Evolutionary conservation across 2,113 vertebrate species (phyloP).

Genomic region (Nycticebus coucang): DNA sequence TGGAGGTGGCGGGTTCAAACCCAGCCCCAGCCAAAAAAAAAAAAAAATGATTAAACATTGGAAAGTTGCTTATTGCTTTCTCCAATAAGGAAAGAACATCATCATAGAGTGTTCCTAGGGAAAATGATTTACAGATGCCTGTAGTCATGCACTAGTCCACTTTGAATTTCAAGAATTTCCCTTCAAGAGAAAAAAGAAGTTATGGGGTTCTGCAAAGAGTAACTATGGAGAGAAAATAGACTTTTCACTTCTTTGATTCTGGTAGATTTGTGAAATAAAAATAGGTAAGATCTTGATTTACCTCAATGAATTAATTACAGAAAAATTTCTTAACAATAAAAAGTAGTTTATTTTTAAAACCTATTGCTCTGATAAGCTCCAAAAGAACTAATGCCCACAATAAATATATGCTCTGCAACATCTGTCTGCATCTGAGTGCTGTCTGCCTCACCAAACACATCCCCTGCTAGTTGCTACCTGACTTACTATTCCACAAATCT

Average conservation of each 20-base stretch:
- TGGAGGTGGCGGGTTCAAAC: background rate
- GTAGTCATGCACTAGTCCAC: background rate
- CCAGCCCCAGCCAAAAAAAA: no score
- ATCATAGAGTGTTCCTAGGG: background rate
- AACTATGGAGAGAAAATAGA: background rate
- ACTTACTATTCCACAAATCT: background rate
- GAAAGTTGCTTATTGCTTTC: background rate
- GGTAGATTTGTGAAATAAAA: constrained; percentile 18
- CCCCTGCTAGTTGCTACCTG: background rate
- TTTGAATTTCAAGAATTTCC: background rate
- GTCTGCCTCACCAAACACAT: background rate
- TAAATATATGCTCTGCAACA: background rate
- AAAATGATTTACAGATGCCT: background rate
- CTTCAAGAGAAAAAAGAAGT: background rate
- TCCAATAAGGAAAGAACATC: background rate
- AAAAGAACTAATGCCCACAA: background rate
- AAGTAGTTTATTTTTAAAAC: background rate
- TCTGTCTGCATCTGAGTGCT: background rate
- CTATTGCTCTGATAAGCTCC: background rate
- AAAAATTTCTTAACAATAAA: background rate
- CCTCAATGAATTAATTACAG: background rate
- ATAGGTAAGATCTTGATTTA: background rate
- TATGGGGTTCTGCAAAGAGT: background rate
- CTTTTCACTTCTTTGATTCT: background rate
- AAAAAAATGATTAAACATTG: background rate